phyloP scores from a whole-genome alignment of 2,888 invertebrate species.

The Lasioglossum villosulum region DNA sequence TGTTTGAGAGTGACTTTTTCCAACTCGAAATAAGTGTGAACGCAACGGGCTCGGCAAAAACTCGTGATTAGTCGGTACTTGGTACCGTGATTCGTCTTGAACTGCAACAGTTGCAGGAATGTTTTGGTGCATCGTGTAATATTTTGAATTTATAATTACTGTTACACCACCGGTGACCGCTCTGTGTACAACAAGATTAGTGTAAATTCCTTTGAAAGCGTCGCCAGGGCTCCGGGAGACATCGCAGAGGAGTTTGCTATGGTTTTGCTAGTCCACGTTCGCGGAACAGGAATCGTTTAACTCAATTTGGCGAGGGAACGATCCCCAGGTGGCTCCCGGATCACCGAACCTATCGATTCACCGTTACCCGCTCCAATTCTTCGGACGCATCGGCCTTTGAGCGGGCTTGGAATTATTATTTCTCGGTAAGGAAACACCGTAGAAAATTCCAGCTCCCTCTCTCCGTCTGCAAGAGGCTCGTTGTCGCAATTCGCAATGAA shows the following conservation, averaged over 20 bases:
- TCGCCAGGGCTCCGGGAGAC: not conserved
- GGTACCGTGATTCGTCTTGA: not conserved
- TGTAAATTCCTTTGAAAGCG: not conserved
- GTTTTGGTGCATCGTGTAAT: not conserved
- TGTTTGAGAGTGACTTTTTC: not conserved
- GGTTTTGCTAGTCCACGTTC: conserved; percentile 17
- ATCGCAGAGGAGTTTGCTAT: not conserved
- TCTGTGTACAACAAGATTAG: not conserved
- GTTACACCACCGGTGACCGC: not conserved
- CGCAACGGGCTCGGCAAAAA: not conserved
- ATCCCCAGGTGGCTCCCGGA: conserved; percentile 22
- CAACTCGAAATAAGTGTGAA: not conserved
- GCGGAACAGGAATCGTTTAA: conserved; percentile 35
- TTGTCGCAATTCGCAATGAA: not conserved
- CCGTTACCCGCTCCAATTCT: conserved; percentile 44
- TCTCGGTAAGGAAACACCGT: not conserved
- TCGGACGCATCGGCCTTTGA: not conserved
- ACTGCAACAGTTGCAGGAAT: not conserved
- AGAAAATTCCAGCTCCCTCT: not conserved
- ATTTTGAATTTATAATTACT: not conserved
- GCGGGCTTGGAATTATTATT: conserved; percentile 6
- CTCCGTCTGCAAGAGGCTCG: not conserved
- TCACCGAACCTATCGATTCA: conserved; percentile 28
- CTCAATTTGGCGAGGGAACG: conserved; percentile 46
- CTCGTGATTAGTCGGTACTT: not conserved